phyloP scores from a whole-genome alignment of 2,888 invertebrate species.

The Cryptops parisi region DNA sequence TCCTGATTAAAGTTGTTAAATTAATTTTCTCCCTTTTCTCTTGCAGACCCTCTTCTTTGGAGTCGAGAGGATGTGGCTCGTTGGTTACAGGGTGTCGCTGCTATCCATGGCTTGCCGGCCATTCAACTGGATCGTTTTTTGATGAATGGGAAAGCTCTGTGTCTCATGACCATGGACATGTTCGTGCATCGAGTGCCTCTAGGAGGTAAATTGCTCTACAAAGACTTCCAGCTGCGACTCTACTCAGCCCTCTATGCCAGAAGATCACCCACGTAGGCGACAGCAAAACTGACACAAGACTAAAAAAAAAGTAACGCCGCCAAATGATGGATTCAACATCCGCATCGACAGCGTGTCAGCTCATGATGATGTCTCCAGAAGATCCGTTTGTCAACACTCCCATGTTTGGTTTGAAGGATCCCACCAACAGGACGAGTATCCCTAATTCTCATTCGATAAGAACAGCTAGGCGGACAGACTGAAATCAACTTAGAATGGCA shows the following conservation, averaged over 20 bases:
- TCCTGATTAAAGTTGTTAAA: neutral
- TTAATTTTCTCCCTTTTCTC: slow-evolving; percentile 20
- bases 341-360: too few relatives aligned
- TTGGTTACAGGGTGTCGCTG: slow-evolving; percentile 47
- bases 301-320: too few relatives aligned
- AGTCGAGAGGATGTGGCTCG: slow-evolving; percentile 50
- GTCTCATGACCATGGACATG: slow-evolving; percentile 62
- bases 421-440: too few relatives aligned
- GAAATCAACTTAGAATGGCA: too few relatives aligned
- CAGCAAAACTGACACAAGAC: too few relatives aligned
- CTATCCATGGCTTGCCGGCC: slow-evolving; percentile 42
- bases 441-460: too few relatives aligned
- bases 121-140: slow-evolving; percentile 47
- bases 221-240: slow-evolving; percentile 53
- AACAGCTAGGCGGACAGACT: too few relatives aligned
- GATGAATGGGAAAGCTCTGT: slow-evolving; percentile 67
- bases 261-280: too few relatives aligned
- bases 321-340: too few relatives aligned
- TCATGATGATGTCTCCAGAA: too few relatives aligned
- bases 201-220: slow-evolving; percentile 50
- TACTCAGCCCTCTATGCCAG: slow-evolving; percentile 45
- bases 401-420: too few relatives aligned
- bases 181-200: slow-evolving; percentile 52
- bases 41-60: slow-evolving; percentile 56
- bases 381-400: too few relatives aligned